These are phyloP conservation scores for Spodoptera exigua DNA, from an alignment of 2,888 invertebrate species.

Conservation along the genomic window DNA sequence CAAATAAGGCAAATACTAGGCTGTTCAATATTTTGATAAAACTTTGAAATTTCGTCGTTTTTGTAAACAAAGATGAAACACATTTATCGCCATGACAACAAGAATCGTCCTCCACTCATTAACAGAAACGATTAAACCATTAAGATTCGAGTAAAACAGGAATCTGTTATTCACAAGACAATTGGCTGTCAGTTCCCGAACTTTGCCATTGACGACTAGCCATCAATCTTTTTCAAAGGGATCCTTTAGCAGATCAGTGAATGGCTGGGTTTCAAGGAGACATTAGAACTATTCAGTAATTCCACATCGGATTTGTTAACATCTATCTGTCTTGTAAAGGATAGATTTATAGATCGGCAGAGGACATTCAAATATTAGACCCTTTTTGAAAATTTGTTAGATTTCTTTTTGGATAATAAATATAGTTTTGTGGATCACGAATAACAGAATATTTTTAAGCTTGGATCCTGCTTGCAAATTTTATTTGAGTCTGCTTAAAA, in stretches of 20 bases:
- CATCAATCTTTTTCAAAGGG: constrained; percentile 71
- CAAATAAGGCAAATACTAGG: too few relatives aligned
- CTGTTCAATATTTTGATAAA: too few relatives aligned
- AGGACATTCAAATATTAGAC: constrained; percentile 53
- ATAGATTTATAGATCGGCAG: constrained; percentile 57
- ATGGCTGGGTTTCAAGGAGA: constrained; percentile 59
- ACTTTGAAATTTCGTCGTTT: too few relatives aligned
- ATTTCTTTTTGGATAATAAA: constrained; percentile 13
- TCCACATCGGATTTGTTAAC: constrained; percentile 65
- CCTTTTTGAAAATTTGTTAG: constrained; percentile 33
- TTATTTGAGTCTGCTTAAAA: too few relatives aligned
- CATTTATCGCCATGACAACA: not conserved
- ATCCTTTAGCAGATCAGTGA: constrained; percentile 63
- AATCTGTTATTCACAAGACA: constrained; percentile 62
- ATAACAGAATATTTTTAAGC: too few relatives aligned
- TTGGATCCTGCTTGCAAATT: too few relatives aligned
- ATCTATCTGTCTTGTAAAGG: constrained; percentile 63
- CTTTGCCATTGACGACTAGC: constrained; percentile 63
- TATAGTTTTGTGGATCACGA: too few relatives aligned
- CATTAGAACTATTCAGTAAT: constrained; percentile 65
- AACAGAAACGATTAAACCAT: constrained; percentile 42
- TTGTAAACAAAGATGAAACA: not conserved
- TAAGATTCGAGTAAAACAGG: constrained; percentile 34
- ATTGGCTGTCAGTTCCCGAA: constrained; percentile 60
- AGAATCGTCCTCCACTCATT: not conserved